Percentiles rank a stretch among this genome's conserved stretches.
Evolutionary conservation across 2,797 vertebrate genomes (phyloP).

Genomic region (Arrhamphus sclerolepis): DNA sequence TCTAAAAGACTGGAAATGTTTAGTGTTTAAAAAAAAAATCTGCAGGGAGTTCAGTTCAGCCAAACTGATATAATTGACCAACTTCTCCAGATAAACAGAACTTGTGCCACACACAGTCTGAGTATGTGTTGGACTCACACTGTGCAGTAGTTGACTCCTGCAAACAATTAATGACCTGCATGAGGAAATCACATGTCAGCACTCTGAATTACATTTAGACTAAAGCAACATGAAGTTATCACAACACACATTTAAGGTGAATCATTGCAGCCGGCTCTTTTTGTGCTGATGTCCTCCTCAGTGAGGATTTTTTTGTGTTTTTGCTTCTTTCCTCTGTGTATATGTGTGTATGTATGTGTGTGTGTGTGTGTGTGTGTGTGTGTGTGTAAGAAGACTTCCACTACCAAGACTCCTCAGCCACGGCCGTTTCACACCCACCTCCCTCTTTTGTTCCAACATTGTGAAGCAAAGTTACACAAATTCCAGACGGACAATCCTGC

Average conservation of each 20-base stretch:
- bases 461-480: slow-evolving; percentile 52
- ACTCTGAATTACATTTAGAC: slow-evolving; percentile 6
- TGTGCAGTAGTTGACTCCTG: slow-evolving; percentile 4
- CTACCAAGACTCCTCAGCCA: slow-evolving; percentile 50
- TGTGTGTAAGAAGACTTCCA: slow-evolving; percentile 29
- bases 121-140: slow-evolving; percentile 9
- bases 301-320: slow-evolving; percentile 38
- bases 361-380: neutral
- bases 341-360: neutral
- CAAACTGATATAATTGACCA: too few relatives aligned
- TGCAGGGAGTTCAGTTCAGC: too few relatives aligned
- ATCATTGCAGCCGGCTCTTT: slow-evolving; percentile 57
- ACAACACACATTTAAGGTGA: slow-evolving; percentile 58
- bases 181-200: slow-evolving; percentile 15
- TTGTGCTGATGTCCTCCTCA: slow-evolving; percentile 34
- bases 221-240: slow-evolving; percentile 26
- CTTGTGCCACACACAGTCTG: slow-evolving; percentile 4
- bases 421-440: slow-evolving; percentile 23
- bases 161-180: slow-evolving; percentile 15
- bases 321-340: slow-evolving; percentile 8
- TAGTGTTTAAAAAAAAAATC: too few relatives aligned
- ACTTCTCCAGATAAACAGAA: too few relatives aligned
- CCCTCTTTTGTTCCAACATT: slow-evolving; percentile 22
- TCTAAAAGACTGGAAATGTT: too few relatives aligned
- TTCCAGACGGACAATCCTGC: slow-evolving; percentile 35